These are phyloP conservation scores for Bombus haemorrhoidalis DNA, from an alignment of 1,140 invertebrate species.

Conservation along the genomic window DNA sequence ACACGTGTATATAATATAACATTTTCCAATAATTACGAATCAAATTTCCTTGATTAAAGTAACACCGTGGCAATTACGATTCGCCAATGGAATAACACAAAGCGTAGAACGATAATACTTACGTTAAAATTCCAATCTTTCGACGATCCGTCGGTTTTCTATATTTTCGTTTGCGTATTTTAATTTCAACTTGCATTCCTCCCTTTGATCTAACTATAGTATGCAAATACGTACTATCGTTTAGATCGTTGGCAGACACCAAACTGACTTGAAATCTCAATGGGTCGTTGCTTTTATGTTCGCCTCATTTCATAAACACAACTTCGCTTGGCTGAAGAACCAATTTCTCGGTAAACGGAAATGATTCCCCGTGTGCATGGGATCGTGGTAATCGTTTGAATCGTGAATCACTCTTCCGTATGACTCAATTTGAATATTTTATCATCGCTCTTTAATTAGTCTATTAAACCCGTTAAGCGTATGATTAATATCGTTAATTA, in stretches of 20 bases:
- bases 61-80: too few relatives aligned
- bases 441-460: too few relatives aligned
- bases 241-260: not conserved
- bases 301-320: constrained; percentile 8
- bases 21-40: not conserved
- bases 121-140: not conserved
- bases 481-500: too few relatives aligned
- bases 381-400: not conserved
- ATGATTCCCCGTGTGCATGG: not conserved
- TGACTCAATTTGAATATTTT: not conserved
- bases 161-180: not conserved
- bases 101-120: not conserved
- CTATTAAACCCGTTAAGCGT: too few relatives aligned
- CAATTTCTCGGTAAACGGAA: constrained; percentile 21
- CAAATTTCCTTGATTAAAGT: not conserved
- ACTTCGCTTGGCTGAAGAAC: not conserved
- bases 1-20: not conserved
- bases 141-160: not conserved
- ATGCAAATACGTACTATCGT: not conserved
- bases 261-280: not conserved
- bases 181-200: not conserved
- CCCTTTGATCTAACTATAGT: not conserved
- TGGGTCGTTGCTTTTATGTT: not conserved
- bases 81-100: not conserved
- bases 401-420: not conserved